These are phyloP conservation scores for Latrodectus elegans DNA, from an alignment of 2,888 invertebrate genomes.

Conservation along the genomic window DNA sequence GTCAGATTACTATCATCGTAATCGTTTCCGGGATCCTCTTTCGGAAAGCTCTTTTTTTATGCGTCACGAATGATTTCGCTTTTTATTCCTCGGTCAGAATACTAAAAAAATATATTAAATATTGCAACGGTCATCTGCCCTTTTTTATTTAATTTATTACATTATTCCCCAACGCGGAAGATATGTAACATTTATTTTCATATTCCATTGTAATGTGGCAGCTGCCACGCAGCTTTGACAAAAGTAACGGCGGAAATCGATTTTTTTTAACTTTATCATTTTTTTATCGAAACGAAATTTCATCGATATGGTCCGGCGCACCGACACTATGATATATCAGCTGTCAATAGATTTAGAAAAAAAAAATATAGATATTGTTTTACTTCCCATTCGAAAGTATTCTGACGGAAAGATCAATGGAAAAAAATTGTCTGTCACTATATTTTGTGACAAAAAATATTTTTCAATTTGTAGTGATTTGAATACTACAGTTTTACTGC, in stretches of 20 bases:
- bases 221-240: slow-evolving; percentile 6
- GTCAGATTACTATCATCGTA: slow-evolving; percentile 44
- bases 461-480: too few relatives aligned
- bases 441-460: too few relatives aligned
- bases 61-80: slow-evolving; percentile 55
- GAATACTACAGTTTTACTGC: too few relatives aligned
- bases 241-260: slow-evolving; percentile 35
- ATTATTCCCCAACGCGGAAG: slow-evolving; percentile 24
- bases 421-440: too few relatives aligned
- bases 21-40: slow-evolving; percentile 56
- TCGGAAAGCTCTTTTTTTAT: slow-evolving; percentile 9
- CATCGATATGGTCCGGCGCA: slow-evolving; percentile 23
- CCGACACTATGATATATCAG: too few relatives aligned
- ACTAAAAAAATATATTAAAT: slow-evolving; percentile 12
- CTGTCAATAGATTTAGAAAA: too few relatives aligned
- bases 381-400: too few relatives aligned
- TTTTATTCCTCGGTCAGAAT: slow-evolving; percentile 25
- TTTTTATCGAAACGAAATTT: neutral
- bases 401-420: too few relatives aligned
- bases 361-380: too few relatives aligned
- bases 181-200: slow-evolving; percentile 51
- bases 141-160: slow-evolving; percentile 2
- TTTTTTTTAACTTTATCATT: slow-evolving; percentile 1
- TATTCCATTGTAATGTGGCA: slow-evolving; percentile 45
- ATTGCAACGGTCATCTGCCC: slow-evolving; percentile 43